Base-by-base conservation (phyloP, 2,113 vertebrate species). In the Sylvietta virens region DNA sequence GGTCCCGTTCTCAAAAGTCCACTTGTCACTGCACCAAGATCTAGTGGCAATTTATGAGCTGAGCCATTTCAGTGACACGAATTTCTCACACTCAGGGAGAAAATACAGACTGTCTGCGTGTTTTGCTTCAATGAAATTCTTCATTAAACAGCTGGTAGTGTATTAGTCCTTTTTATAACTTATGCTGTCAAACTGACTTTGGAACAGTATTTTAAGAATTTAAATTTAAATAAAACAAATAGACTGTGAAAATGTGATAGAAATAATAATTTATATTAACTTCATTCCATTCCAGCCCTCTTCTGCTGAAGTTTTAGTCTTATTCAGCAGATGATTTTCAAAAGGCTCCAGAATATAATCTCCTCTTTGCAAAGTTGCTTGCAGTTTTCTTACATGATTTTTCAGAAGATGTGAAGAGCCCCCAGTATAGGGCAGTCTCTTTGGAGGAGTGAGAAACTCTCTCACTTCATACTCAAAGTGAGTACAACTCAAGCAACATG, bases 61-160 rank as follows among this genome's bases (percentile, higher is more conserved):
- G 2, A 7, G 64, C n/a, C 28, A 24, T 44, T 51, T 69, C 39
- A 67, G 44, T 47, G 76, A 22, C n/a, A 23, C 0, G 1, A 45
- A 28, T 80, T 83, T 37, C 57, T 73, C 1, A 5, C 22, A 37
- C 12, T n/a, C 35, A 11, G 37, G 54, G 15, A 95, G 37, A 24
- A 76, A 86, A 70, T 20, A 14, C 47, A 58, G 35, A 8, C 23
- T 72, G 23, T 19, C 20, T 61, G 74, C 6, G 3, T 35, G 42
- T 51, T 83, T 77, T 65, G 23, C 21, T 65, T 66, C 53, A 82
- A 0, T 61, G 7, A 56, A 70, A 47, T 44, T 35, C n/a, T 62
- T 70, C 42, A 45, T 58, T 69, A 54, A 94, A 62, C 31, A 82
- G 24, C 35, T 70, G 37, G 30, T n/a, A 60, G 53, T 0, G 0